Evolutionary conservation across 1,140 invertebrate species (phyloP).

Genomic region (Subanguina moxae): DNA sequence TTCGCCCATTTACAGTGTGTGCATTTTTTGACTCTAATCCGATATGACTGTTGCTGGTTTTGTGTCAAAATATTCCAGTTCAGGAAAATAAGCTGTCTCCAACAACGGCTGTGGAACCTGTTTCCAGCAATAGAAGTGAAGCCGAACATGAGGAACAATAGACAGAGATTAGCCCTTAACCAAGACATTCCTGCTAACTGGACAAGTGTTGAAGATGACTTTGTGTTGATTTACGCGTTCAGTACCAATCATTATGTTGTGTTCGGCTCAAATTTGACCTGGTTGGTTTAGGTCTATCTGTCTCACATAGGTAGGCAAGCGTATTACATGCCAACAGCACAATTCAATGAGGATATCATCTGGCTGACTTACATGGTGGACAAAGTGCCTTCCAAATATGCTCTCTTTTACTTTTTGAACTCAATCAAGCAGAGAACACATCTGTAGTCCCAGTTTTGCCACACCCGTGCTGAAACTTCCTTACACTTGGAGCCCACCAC

Average conservation of each 20-base stretch:
- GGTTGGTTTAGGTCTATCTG: constrained; percentile 20
- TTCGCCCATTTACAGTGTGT: no score
- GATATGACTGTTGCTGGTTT: no score
- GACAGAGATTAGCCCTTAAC: constrained; percentile 2
- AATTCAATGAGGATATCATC: constrained; percentile 20
- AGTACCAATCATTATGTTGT: no score
- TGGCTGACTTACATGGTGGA: constrained; percentile 23
- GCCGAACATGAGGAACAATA: no score
- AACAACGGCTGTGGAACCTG: no score
- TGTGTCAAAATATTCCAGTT: no score
- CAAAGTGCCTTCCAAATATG: constrained; percentile 5
- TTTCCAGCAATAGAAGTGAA: no score
- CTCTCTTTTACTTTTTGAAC: neutral
- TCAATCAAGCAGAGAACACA: neutral
- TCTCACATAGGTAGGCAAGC: constrained; percentile 21
- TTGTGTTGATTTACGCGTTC: constrained; percentile 30
- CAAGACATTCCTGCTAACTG: constrained; percentile 27
- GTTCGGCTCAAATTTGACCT: no score
- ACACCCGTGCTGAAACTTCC: neutral
- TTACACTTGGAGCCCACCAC: neutral
- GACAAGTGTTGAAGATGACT: constrained; percentile 28
- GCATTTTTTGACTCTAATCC: no score
- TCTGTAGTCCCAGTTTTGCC: neutral
- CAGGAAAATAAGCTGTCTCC: no score
- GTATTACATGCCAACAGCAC: constrained; percentile 32